Percentiles rank a stretch among this genome's conserved stretches.
These are phyloP conservation scores for Saccopteryx leptura DNA, from an alignment of 2,113 vertebrate genomes.

Conservation along the genomic window DNA sequence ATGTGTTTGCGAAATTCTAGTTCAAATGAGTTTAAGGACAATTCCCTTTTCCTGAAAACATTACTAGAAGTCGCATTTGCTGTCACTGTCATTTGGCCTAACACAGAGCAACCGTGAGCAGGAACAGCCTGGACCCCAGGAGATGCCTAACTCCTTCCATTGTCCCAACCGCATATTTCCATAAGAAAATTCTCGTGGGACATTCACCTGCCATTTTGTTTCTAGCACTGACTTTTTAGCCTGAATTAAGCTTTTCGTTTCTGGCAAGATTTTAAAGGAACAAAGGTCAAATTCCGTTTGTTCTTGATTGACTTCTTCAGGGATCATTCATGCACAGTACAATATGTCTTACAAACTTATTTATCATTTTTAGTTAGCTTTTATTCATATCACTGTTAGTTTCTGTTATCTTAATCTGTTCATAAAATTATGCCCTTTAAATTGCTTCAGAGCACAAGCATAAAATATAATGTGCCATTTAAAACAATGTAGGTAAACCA, in stretches of 20 bases:
- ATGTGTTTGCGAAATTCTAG: not conserved
- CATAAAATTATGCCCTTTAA: not conserved
- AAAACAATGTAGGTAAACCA: not conserved
- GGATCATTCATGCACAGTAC: not conserved
- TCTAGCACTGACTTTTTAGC: not conserved
- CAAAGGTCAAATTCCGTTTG: not conserved
- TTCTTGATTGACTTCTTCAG: not conserved
- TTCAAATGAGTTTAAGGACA: constrained; percentile 6
- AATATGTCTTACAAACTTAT: not conserved
- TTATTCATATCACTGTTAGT: not conserved
- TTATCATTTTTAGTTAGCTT: constrained; percentile 45
- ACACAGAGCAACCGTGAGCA: not conserved
- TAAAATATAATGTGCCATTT: not conserved
- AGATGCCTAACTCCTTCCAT: not conserved
- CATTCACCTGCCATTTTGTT: not conserved
- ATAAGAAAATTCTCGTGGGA: not conserved
- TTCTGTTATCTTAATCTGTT: constrained; percentile 22
- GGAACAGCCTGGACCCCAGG: too few relatives aligned
- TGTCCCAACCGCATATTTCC: not conserved
- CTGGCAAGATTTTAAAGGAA: constrained; percentile 4
- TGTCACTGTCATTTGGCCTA: not conserved
- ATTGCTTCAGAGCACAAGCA: not conserved
- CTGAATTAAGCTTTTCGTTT: constrained; percentile 4
- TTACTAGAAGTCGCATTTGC: not conserved
- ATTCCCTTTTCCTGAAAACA: constrained; percentile 9